phyloP scores from a whole-genome alignment of 2,113 vertebrate genomes.

The Elachura formosa region DNA sequence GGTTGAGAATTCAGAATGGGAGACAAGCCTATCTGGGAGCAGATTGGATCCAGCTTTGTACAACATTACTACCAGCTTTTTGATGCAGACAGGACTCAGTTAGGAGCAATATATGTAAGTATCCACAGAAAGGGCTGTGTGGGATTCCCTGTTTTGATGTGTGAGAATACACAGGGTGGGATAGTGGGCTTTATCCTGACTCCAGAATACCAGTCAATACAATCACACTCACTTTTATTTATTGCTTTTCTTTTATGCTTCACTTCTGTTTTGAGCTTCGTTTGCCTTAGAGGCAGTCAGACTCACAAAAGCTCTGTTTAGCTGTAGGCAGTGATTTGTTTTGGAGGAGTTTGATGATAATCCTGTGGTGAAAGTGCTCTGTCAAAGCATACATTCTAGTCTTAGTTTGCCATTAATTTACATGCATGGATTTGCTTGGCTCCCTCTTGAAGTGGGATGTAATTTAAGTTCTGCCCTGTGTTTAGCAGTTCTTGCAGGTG shows the following conservation, averaged over 20 bases:
- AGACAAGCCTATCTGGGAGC: conserved; percentile 98
- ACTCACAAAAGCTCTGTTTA: background rate
- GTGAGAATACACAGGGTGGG: background rate
- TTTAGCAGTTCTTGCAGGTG: background rate
- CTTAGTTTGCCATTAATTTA: background rate
- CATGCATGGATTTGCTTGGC: background rate
- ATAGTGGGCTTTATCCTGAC: background rate
- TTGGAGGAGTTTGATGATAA: background rate
- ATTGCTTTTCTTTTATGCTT: background rate
- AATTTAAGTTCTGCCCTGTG: background rate
- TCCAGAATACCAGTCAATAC: background rate
- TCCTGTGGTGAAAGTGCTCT: background rate
- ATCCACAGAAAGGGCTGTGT: background rate
- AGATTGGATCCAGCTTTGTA: conserved; percentile 98
- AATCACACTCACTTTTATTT: background rate
- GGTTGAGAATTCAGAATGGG: conserved; percentile 89
- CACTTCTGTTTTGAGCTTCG: background rate
- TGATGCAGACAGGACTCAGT: conserved; percentile 90
- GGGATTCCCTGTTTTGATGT: background rate
- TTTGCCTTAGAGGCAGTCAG: background rate
- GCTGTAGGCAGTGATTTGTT: background rate
- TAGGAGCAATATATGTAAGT: conserved; percentile 98
- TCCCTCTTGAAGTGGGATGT: background rate
- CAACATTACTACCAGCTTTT: conserved; percentile 97
- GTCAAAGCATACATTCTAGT: background rate